Conservation (phyloP, 2,113 vertebrate species). For the Myanophis thanlyinensis region DNA sequence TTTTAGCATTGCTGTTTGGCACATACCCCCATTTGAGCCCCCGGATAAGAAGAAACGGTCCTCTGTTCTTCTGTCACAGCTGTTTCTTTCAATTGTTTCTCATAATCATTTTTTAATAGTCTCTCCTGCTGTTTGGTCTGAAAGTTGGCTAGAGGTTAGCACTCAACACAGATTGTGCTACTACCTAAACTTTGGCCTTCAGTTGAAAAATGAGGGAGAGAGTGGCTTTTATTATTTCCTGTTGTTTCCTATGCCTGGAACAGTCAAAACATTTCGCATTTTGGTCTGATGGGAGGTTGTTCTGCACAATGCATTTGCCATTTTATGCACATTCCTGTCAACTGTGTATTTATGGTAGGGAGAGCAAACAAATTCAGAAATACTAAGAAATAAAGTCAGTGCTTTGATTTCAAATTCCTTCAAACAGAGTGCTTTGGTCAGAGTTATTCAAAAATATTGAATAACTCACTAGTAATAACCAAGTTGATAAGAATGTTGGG, state of each 20-base stretch:
- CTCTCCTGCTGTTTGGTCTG: neutral
- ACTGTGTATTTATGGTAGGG: neutral
- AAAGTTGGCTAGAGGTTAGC: neutral
- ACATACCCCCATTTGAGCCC: neutral
- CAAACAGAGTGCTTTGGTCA: neutral
- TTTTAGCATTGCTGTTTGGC: neutral
- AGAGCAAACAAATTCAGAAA: neutral
- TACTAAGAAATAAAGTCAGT: neutral
- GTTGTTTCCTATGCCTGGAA: neutral
- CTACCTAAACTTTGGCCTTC: neutral
- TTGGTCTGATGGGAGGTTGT: neutral
- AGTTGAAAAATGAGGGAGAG: neutral
- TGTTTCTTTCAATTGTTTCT: neutral
- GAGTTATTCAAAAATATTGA: neutral
- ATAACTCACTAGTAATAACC: neutral
- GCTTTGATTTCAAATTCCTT: neutral
- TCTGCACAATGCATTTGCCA: neutral
- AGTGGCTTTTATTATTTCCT: neutral
- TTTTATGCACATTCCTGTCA: neutral
- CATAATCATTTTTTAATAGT: neutral
- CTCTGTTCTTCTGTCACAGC: neutral
- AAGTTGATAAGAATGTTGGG: neutral
- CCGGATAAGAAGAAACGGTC: neutral
- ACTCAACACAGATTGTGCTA: neutral
- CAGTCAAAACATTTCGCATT: neutral